These are phyloP conservation scores for Sinotaia quadrata DNA, from an alignment of 2,888 invertebrate species.

Conservation along the genomic window DNA sequence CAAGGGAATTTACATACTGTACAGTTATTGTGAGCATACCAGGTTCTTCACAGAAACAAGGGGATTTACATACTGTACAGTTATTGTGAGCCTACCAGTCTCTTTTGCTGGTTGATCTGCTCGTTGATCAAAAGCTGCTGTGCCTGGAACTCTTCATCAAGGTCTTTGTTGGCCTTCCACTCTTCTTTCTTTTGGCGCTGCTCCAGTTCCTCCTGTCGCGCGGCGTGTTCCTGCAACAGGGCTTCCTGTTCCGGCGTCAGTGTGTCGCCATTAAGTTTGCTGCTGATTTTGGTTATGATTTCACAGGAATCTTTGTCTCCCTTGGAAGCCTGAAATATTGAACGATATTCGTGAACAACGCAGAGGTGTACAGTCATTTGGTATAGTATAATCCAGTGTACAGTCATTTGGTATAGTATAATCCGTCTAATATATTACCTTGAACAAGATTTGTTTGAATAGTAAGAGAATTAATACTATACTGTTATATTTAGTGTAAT, in stretches of 20 bases:
- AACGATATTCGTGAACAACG: no score
- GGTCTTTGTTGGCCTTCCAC: conserved; percentile 40
- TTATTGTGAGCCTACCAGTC: conserved; percentile 65
- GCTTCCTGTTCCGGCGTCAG: conserved; percentile 50
- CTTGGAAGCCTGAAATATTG: conserved; percentile 53
- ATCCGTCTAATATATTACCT: no score
- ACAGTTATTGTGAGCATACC: no score
- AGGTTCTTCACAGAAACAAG: no score
- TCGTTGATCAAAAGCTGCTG: conserved; percentile 47
- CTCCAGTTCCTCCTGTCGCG: conserved; percentile 55
- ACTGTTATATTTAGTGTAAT: no score
- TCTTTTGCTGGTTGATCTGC: conserved; percentile 61
- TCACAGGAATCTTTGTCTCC: conserved; percentile 62
- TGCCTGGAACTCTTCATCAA: conserved; percentile 51
- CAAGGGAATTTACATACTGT: no score
- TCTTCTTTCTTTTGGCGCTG: conserved; percentile 49
- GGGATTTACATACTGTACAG: no score
- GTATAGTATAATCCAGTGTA: no score
- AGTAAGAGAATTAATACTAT: not conserved
- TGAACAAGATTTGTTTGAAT: no score
- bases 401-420: no score
- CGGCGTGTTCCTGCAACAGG: conserved; percentile 56
- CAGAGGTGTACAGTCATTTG: no score
- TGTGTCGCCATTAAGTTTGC: conserved; percentile 52
- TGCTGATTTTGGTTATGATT: conserved; percentile 60